These are phyloP conservation scores for Cephus runcator DNA, from an alignment of 2,888 invertebrate species.

Conservation along the genomic window DNA sequence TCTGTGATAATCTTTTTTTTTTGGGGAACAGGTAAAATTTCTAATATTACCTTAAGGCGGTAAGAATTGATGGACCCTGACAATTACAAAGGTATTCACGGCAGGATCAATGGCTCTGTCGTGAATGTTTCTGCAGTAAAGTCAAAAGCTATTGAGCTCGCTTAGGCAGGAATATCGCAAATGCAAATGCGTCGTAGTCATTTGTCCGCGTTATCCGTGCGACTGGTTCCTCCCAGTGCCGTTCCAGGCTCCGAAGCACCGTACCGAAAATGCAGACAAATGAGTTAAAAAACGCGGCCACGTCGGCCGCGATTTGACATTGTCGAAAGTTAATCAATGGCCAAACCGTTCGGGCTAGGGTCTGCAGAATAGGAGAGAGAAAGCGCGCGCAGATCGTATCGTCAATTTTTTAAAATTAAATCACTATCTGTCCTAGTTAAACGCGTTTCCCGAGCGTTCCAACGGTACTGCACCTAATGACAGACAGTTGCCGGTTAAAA, in stretches of 20 bases:
- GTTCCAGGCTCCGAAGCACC: conserved; percentile 27
- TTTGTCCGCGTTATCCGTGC: conserved; percentile 59
- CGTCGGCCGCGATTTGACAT: conserved; percentile 62
- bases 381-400: conserved; percentile 48
- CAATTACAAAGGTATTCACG: background rate
- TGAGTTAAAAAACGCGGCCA: conserved; percentile 57
- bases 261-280: conserved; percentile 59
- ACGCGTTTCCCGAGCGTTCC: conserved; percentile 55
- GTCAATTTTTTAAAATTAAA: conserved; percentile 66
- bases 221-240: conserved; percentile 36
- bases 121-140: background rate
- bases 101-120: background rate
- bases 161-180: conserved; percentile 40
- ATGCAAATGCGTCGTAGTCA: conserved; percentile 53
- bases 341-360: conserved; percentile 40
- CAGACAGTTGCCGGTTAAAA: conserved; percentile 57
- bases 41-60: background rate
- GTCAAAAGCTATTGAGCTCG: conserved; percentile 24
- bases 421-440: conserved; percentile 66
- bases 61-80: background rate
- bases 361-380: background rate
- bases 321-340: conserved; percentile 66
- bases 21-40: background rate
- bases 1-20: background rate
- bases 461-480: conserved; percentile 60